phyloP scores from a whole-genome alignment of 2,113 vertebrate species.

The Pitta sordida region DNA sequence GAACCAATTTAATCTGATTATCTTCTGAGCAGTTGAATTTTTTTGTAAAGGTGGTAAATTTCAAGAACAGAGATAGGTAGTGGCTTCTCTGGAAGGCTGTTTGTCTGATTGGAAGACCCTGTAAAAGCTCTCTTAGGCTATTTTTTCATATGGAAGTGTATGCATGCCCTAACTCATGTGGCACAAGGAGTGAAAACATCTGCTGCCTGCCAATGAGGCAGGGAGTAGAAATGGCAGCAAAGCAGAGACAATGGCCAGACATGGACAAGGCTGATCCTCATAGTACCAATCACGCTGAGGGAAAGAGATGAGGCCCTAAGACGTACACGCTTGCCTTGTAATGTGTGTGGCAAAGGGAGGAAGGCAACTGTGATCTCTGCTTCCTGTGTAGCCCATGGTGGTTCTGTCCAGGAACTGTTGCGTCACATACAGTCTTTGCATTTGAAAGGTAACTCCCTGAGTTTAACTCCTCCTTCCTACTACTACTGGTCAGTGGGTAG shows the following conservation, averaged over 20 bases:
- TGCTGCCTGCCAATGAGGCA: not conserved
- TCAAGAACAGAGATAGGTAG: not conserved
- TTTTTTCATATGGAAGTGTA: not conserved
- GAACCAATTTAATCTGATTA: not conserved
- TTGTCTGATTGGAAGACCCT: not conserved
- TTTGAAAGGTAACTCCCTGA: not conserved
- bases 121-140: not conserved
- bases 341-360: not conserved
- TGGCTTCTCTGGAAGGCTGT: not conserved
- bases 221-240: not conserved
- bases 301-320: not conserved
- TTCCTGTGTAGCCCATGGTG: fast-evolving
- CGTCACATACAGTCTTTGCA: fast-evolving
- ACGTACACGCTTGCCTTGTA: not conserved
- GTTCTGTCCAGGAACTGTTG: not conserved
- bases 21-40: not conserved
- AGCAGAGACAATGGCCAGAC: not conserved
- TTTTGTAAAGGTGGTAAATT: not conserved
- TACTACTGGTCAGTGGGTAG: not conserved
- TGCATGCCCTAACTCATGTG: not conserved
- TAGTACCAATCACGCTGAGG: not conserved
- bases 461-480: not conserved
- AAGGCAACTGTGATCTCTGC: not conserved
- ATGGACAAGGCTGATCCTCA: fast-evolving
- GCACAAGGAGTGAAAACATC: not conserved